phyloP scores from a whole-genome alignment of 2,888 invertebrate species.

The Ennomos fuscantarius region DNA sequence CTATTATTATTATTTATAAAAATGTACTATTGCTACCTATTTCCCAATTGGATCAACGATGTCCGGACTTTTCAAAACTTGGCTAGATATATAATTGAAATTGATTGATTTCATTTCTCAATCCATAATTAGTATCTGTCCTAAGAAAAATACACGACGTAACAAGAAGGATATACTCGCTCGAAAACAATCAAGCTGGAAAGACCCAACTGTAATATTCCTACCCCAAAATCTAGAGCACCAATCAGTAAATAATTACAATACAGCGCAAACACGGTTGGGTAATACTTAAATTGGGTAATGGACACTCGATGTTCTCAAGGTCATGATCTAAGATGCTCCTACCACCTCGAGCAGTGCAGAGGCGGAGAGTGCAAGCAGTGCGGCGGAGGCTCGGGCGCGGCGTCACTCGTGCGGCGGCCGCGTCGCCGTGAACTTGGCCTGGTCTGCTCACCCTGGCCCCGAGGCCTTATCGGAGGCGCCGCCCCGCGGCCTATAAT shows the following conservation, averaged over 20 bases:
- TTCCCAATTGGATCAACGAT: no score
- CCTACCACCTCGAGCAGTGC: conserved; percentile 51
- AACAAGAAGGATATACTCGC: no score
- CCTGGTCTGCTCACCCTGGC: conserved; percentile 78
- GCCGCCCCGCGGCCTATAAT: conserved; percentile 83
- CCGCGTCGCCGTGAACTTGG: conserved; percentile 82
- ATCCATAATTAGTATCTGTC: conserved; percentile 1
- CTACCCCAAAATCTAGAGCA: conserved; percentile 25
- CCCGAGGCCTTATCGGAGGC: conserved; percentile 79
- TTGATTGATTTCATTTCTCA: conserved; percentile 1
- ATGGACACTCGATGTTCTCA: conserved; percentile 46
- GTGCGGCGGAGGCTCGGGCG: conserved; percentile 38
- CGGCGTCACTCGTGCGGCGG: conserved; percentile 69
- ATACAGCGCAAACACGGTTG: conserved; percentile 33
- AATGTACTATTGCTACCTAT: no score
- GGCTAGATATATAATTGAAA: no score
- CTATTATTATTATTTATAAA: no score
- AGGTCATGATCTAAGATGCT: conserved; percentile 69
- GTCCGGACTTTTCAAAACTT: no score
- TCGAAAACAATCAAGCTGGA: conserved; percentile 8
- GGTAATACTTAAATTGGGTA: conserved; percentile 34
- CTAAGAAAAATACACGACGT: no score
- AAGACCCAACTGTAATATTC: conserved; percentile 19
- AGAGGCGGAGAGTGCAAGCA: conserved; percentile 39
- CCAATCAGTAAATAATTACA: conserved; percentile 31